phyloP scores from a whole-genome alignment of 2,888 invertebrate genomes.

The Sphecodes monilicornis region DNA sequence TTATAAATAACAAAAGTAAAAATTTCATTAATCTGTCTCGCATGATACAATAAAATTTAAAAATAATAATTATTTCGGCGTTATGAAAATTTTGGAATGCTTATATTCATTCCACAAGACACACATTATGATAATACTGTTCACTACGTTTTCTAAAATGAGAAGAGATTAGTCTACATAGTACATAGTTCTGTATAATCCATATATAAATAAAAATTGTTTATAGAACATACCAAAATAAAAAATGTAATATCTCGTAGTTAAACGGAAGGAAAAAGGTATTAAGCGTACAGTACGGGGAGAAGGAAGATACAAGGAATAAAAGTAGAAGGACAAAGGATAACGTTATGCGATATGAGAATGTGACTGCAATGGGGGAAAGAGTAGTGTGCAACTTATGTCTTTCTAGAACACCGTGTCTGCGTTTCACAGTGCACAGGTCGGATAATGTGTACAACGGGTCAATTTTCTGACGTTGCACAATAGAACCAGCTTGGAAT shows the following conservation, averaged over 20 bases:
- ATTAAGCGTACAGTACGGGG: background rate
- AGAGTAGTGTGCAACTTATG: constrained; percentile 27
- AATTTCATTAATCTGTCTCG: too few species aligned
- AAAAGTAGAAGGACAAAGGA: constrained; percentile 12
- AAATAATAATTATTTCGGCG: too few species aligned
- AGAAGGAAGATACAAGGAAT: background rate
- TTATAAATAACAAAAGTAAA: too few species aligned
- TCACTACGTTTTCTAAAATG: too few species aligned
- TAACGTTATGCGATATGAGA: constrained; percentile 3
- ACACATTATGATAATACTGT: too few species aligned
- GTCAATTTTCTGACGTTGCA: constrained; percentile 32
- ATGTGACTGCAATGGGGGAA: background rate
- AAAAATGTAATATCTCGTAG: background rate
- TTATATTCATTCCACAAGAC: too few species aligned
- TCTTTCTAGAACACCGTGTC: constrained; percentile 13
- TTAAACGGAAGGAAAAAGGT: background rate
- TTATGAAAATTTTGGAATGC: too few species aligned
- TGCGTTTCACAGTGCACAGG: background rate
- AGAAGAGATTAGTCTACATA: too few species aligned
- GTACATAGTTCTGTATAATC: too few species aligned
- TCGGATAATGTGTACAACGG: constrained; percentile 32
- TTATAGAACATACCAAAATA: background rate
- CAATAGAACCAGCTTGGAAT: constrained; percentile 56
- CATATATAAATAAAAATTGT: too few species aligned
- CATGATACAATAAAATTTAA: too few species aligned